Conservation (phyloP, 2,113 vertebrate genomes). For the Psophia crepitans region DNA sequence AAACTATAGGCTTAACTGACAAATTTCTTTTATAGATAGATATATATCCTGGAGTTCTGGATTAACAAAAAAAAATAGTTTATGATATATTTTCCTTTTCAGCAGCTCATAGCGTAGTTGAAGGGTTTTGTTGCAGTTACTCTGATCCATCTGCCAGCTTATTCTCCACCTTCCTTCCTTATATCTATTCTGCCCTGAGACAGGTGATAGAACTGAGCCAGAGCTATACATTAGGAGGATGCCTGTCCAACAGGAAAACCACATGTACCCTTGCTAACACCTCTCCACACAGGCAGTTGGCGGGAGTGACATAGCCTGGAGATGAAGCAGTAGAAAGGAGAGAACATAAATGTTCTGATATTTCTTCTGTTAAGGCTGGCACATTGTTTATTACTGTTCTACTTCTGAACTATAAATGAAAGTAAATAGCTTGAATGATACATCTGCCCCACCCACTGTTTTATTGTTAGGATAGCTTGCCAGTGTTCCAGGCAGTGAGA, state of each 20-base stretch:
- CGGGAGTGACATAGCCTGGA: background rate
- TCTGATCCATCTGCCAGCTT: background rate
- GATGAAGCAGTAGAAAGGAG: background rate
- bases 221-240: background rate
- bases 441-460: background rate
- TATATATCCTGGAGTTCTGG: background rate
- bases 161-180: background rate
- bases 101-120: background rate
- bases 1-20: background rate
- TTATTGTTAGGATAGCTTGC: background rate
- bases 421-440: background rate
- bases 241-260: background rate
- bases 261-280: background rate
- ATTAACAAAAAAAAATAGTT: background rate
- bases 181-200: background rate
- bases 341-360: background rate
- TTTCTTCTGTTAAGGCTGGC: background rate
- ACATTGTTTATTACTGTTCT: background rate
- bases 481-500: background rate
- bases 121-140: fast-evolving
- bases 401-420: background rate
- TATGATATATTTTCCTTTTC: background rate
- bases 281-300: background rate
- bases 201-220: background rate
- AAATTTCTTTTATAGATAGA: background rate